A percentile compares a stretch with the other conserved stretches of the same genome.
Evolutionary conservation across 2,797 vertebrate species (phyloP).

Genomic region (Chaunax sp.): DNA sequence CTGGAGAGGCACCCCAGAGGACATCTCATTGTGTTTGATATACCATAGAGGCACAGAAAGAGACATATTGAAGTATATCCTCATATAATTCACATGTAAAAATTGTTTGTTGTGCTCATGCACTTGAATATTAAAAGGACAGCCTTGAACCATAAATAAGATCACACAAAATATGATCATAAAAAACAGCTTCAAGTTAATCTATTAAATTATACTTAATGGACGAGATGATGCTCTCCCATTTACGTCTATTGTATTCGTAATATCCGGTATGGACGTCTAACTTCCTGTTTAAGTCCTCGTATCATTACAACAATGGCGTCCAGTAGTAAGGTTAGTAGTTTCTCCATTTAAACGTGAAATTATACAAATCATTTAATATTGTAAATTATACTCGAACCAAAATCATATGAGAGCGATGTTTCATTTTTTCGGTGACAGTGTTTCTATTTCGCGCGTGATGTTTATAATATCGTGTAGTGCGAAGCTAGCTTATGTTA

Average conservation of each 20-base stretch:
- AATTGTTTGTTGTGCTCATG: not conserved
- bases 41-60: no score
- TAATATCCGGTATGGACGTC: constrained; percentile 44
- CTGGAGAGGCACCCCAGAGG: no score
- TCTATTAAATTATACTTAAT: no score
- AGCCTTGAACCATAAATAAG: no score
- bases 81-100: not conserved
- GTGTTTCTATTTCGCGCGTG: not conserved
- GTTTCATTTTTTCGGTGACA: fast-evolving
- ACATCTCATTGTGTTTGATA: no score
- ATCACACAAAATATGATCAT: no score
- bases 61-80: not conserved
- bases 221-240: not conserved
- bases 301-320: constrained; percentile 58
- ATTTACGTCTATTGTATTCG: not conserved
- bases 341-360: not conserved
- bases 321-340: constrained; percentile 62
- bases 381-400: fast-evolving
- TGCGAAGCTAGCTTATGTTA: constrained; percentile 51
- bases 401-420: fast-evolving
- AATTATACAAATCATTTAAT: fast-evolving
- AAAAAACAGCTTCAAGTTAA: no score
- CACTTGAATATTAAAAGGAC: no score
- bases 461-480: constrained; percentile 13
- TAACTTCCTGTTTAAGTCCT: constrained; percentile 42